Evolutionary conservation across 2,113 vertebrate species (phyloP), one percentile per base, ranked within the genome.

Genomic region (Eulemur rufifrons): DNA sequence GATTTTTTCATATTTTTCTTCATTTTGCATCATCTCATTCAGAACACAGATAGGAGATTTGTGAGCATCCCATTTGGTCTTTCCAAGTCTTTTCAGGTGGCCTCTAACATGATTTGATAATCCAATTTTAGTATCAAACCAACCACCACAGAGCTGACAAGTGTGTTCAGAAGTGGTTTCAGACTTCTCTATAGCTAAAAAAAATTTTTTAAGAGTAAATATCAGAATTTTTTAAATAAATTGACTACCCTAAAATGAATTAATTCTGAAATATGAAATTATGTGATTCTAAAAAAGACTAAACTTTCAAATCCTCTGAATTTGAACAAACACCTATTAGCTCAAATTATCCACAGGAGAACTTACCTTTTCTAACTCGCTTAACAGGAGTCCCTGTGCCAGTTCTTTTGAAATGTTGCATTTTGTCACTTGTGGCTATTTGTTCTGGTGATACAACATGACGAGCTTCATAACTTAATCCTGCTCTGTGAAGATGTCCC

Each of bases 41-140:
- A 99, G 98, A 98, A 99, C 99, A 97, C 99, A 99, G 94, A 99
- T 99, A 0, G 99, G 99, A 85, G 99, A 99, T 97, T 99, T 99
- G 98, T 98, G 99, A 56, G 98, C 98, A 15, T 99, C 99, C 98
- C 98, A 98, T 86, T 99, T 99, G 91, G 99, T 99, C 98, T 99
- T 99, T 86, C 99, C 99, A 91, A 99, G 99, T 97, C 99, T 99
- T 98, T 99, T 99, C 97, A 99, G 98, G 98, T 99, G 99, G 98
- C 99, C 99, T 97, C 99, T 99, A 95, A 99, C 99, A 42, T 99
- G 99, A 98, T 99, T 99, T 97, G 99, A 99, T 97, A 99, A 99
- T 97, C 99, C 99, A 92, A 99, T 99, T 98, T 99, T 99, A 80
- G 99, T 99, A 98, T 99, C 99, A 78, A 99, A 99, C 99, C 99